These are phyloP conservation scores for Syrmaticus mikado DNA, from an alignment of 2,113 vertebrate species.

Conservation along the genomic window DNA sequence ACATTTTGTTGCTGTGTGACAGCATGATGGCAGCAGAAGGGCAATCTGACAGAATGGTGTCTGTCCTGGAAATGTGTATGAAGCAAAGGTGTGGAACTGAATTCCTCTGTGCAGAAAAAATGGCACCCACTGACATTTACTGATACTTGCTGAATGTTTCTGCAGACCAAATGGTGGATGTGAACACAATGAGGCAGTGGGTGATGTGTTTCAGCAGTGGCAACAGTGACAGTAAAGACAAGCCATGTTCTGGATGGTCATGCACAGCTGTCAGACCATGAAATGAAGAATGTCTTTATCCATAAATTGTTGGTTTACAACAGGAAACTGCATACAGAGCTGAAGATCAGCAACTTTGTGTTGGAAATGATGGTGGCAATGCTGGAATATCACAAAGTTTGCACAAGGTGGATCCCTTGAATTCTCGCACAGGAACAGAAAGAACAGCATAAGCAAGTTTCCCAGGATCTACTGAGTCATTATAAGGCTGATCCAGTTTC, in stretches of 20 bases:
- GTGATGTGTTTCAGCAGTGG: not conserved
- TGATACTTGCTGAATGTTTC: not conserved
- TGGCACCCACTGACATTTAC: not conserved
- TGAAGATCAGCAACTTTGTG: too few species aligned
- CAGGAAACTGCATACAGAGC: not conserved
- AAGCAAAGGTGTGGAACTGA: not conserved
- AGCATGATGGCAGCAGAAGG: not conserved
- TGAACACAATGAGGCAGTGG: not conserved
- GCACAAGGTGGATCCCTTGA: not conserved
- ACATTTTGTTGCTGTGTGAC: not conserved
- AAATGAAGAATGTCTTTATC: not conserved
- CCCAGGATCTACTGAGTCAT: too few species aligned
- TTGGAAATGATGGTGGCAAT: not conserved
- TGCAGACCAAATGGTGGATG: not conserved
- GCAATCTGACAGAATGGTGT: not conserved
- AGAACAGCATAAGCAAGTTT: not conserved
- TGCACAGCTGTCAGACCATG: not conserved
- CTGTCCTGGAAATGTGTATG: not conserved
- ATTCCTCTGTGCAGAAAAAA: not conserved
- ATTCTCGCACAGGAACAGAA: not conserved
- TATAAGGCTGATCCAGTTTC: not conserved
- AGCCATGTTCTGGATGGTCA: not conserved
- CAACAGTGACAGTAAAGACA: not conserved
- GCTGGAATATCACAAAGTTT: not conserved
- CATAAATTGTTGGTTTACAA: not conserved